Evolutionary conservation across 53 echinoderm and acorn worm species (phyloP).

Genomic region (Patiria pectinifera): DNA sequence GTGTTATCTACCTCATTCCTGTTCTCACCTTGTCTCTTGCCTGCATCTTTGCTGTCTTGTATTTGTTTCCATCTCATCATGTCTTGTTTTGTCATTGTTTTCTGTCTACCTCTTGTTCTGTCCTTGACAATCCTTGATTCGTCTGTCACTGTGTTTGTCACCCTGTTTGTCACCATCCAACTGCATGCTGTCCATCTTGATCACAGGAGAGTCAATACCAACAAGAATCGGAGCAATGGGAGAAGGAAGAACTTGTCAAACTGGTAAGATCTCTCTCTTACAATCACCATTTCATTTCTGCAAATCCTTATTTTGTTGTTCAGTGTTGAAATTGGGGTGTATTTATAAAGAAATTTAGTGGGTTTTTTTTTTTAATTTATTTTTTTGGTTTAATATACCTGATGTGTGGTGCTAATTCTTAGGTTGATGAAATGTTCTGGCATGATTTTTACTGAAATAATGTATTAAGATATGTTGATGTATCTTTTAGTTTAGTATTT

Average conservation of each 20-base stretch:
- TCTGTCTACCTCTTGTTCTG: not conserved
- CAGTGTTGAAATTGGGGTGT: no score
- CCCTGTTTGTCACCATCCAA: conserved; percentile 23
- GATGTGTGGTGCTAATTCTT: not conserved
- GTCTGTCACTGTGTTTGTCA: not conserved
- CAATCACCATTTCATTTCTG: not conserved
- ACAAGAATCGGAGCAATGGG: conserved; percentile 84
- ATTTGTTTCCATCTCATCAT: not conserved
- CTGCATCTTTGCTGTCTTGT: not conserved
- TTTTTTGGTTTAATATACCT: not conserved
- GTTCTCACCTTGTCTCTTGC: not conserved
- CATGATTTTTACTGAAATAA: no score
- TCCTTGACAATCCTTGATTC: not conserved
- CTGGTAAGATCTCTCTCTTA: conserved; percentile 76
- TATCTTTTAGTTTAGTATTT: no score
- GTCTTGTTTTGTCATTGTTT: not conserved
- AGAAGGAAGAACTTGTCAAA: conserved; percentile 89
- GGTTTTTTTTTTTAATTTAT: not conserved
- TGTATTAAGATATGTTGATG: no score
- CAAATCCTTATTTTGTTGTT: not conserved
- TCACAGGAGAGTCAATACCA: conserved; percentile 84
- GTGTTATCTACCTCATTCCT: not conserved
- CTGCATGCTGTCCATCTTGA: conserved; percentile 28
- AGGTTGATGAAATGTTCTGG: no score
- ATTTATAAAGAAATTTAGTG: no score